A percentile compares a stretch with the other conserved stretches of the same genome.
phyloP scores from a whole-genome alignment of 2,888 invertebrate species.

The Lydus trimaculatus region DNA sequence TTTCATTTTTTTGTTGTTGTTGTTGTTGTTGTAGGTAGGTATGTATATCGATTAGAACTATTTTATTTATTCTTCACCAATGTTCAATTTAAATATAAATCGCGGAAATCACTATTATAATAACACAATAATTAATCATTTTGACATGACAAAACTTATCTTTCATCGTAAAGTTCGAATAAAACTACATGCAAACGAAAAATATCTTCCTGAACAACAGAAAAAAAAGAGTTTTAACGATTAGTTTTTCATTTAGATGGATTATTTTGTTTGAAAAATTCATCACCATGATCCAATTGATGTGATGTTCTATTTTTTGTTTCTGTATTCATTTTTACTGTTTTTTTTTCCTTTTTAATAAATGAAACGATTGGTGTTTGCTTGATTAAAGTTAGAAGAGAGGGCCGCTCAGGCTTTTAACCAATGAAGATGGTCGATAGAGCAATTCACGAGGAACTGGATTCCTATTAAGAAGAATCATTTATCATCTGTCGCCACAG shows the following conservation, averaged over 20 bases:
- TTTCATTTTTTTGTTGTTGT: constrained; percentile 18
- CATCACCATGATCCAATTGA: constrained; percentile 6
- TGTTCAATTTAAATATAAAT: constrained; percentile 30
- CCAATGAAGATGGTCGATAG: constrained; percentile 56
- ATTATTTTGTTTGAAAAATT: constrained; percentile 3
- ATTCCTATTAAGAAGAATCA: constrained; percentile 60
- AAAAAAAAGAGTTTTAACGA: background rate
- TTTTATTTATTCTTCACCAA: constrained; percentile 15
- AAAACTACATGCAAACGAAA: constrained; percentile 20
- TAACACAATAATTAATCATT: constrained; percentile 32
- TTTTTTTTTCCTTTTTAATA: constrained; percentile 11
- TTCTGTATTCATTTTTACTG: background rate
- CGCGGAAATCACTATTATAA: constrained; percentile 30
- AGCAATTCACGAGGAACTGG: constrained; percentile 58
- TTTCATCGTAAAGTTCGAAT: constrained; percentile 25
- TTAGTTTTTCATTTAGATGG: constrained; percentile 5
- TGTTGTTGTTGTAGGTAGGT: background rate
- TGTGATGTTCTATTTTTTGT: background rate
- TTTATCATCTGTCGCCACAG: constrained; percentile 59
- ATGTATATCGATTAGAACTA: background rate
- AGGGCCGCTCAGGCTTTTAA: constrained; percentile 51
- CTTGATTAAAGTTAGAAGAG: constrained; percentile 51
- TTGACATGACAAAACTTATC: constrained; percentile 34
- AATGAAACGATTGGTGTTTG: constrained; percentile 39
- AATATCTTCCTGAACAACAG: background rate